Evolutionary conservation across 1,140 invertebrate species (phyloP), one percentile per base, ranked within the genome.

Genomic region (Matsumurasca onukii): DNA sequence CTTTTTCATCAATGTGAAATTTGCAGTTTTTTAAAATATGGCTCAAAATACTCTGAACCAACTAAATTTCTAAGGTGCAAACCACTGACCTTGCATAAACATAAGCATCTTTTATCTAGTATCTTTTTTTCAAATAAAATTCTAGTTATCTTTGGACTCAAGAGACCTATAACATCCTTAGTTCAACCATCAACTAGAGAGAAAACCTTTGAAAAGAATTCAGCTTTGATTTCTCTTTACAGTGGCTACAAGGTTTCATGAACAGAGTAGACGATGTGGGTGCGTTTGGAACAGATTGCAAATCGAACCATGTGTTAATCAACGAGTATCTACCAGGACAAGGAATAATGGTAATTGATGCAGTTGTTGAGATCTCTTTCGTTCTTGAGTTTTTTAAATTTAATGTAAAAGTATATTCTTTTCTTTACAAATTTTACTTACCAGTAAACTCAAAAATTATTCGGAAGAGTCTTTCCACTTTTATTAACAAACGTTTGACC

Each of bases 271-370:
- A 85, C 70, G 76, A 80, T 12, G 77, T 95, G 3, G 82, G 88
- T 63, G 74, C 95, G 31, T 98, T 98, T 84, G 84, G 85, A 39
- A 83, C 83, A 1, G 87, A 87, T 72, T 88, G 88, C 74, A 70
- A 73, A 31, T 91, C 95, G 17, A 99, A 99, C 80, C 97, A 99
- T 84, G 90, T 98, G 2, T 80, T 99, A 27, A 89, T 99, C 0
- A 99, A 99, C 83, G 97, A 99, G 81, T 99, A 99, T 84, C 79
- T 88, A 72, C 82, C 94, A 24, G 93, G 92, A 0, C 95, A 98
- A 83, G 97, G 95, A 29, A 97, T 97, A 62, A 90, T 97, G 87
- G 86, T 88, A 81, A 77, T n/a, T n/a, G n/a, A n/a, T n/a, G n/a
- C n/a, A n/a, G n/a, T n/a, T n/a, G n/a, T n/a, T n/a, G n/a, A n/a